phyloP scores from a whole-genome alignment of 1,140 invertebrate species.

The Drosophila miranda region DNA sequence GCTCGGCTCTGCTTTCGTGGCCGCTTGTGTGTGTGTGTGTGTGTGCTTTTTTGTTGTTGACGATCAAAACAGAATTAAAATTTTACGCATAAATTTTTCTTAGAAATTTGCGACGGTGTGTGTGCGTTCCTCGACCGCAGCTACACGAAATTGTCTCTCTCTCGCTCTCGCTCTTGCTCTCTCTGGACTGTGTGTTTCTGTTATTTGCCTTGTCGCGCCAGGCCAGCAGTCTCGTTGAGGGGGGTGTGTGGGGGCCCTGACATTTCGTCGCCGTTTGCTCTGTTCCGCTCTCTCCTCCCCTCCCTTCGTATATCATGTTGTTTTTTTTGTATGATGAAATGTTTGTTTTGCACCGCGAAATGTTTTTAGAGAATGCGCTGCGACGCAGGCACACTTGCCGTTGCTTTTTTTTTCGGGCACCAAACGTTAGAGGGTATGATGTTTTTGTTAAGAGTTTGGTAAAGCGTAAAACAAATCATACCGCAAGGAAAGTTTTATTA shows the following conservation, averaged over 20 bases:
- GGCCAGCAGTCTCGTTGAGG: slow-evolving; percentile 22
- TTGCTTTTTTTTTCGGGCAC: background rate
- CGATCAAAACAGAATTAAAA: slow-evolving; percentile 81
- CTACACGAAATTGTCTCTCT: slow-evolving; percentile 23
- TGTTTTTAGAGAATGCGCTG: slow-evolving; percentile 40
- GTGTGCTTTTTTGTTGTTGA: slow-evolving; percentile 69
- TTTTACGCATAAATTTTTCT: slow-evolving; percentile 81
- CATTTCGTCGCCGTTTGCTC: slow-evolving; percentile 59
- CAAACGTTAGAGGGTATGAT: slow-evolving; percentile 12
- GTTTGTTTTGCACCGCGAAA: slow-evolving; percentile 80
- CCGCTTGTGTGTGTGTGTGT: slow-evolving; percentile 38
- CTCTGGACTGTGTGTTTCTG: slow-evolving; percentile 34
- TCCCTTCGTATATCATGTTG: slow-evolving; percentile 16
- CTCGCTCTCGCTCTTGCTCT: background rate
- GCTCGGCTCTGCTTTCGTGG: slow-evolving; percentile 1
- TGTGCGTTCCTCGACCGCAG: slow-evolving; percentile 26
- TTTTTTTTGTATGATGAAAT: slow-evolving; percentile 72
- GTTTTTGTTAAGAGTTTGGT: slow-evolving; percentile 5
- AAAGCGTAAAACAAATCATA: no score
- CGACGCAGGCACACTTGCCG: slow-evolving; percentile 16
- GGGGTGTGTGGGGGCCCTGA: slow-evolving; percentile 49
- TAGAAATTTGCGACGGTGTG: slow-evolving; percentile 62
- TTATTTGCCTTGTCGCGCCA: slow-evolving; percentile 75
- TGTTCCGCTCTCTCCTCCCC: slow-evolving; percentile 25
- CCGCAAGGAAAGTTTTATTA: no score